Conservation (phyloP, 2,888 invertebrate genomes). For the Amphiduros pacificus region DNA sequence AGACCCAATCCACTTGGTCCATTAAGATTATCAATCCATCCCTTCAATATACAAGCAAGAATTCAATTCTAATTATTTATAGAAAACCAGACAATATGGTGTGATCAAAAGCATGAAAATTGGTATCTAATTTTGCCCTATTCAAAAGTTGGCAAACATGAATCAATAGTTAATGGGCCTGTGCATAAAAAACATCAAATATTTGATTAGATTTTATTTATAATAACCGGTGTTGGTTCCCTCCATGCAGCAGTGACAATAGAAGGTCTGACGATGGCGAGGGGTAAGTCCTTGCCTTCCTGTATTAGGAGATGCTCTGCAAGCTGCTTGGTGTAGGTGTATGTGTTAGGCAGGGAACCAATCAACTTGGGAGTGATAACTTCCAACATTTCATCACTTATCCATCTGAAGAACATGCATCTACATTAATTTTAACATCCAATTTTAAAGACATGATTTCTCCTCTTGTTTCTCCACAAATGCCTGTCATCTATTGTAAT, state of each 20-base stretch:
- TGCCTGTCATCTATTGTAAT: too few species aligned
- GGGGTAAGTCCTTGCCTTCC: constrained; percentile 74
- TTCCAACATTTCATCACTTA: constrained; percentile 62
- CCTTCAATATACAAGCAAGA: constrained; percentile 65
- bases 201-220: too few species aligned
- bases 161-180: too few species aligned
- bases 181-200: too few species aligned
- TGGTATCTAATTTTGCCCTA: too few species aligned
- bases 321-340: constrained; percentile 85
- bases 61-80: too few species aligned
- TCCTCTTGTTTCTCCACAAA: too few species aligned
- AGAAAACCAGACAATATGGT: too few species aligned
- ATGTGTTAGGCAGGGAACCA: constrained; percentile 84
- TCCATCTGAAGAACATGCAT: constrained; percentile 62
- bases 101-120: too few species aligned
- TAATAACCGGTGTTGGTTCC: constrained; percentile 61
- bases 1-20: constrained; percentile 79
- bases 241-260: constrained; percentile 79
- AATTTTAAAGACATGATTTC: too few species aligned
- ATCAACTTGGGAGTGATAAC: constrained; percentile 61
- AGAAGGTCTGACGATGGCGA: constrained; percentile 82
- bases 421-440: too few species aligned
- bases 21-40: constrained; percentile 95
- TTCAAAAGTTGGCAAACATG: too few species aligned
- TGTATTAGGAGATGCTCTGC: constrained; percentile 80